phyloP scores from a whole-genome alignment of 2,888 invertebrate genomes.

The Drosophila borborema region DNA sequence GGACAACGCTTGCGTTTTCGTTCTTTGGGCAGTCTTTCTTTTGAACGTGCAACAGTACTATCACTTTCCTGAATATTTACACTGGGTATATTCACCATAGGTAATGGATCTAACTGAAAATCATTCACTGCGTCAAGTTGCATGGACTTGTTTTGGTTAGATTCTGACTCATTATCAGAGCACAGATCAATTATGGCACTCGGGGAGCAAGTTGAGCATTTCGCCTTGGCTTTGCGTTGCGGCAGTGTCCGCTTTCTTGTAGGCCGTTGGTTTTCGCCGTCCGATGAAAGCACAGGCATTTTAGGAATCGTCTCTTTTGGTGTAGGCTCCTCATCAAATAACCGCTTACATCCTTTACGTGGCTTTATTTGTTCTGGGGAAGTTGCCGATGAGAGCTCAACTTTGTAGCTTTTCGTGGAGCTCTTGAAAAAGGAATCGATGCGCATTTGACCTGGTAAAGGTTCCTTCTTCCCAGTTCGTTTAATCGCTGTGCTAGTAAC shows the following conservation, averaged over 20 bases:
- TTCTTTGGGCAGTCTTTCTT: conserved; percentile 22
- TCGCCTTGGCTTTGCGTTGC: conserved; percentile 20
- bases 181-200: conserved; percentile 66
- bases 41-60: background rate
- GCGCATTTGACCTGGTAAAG: conserved; percentile 65
- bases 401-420: conserved; percentile 61
- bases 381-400: conserved; percentile 16
- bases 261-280: background rate
- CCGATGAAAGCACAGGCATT: conserved; percentile 1
- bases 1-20: conserved; percentile 65
- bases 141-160: background rate
- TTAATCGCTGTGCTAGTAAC: conserved; percentile 33
- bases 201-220: conserved; percentile 12
- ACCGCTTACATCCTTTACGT: conserved; percentile 67
- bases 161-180: conserved; percentile 54
- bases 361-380: conserved; percentile 4
- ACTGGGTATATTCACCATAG: conserved; percentile 8
- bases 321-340: conserved; percentile 55
- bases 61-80: background rate
- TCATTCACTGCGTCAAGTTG: conserved; percentile 3
- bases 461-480: conserved; percentile 60
- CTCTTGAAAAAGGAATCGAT: conserved; percentile 78
- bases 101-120: background rate
- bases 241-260: conserved; percentile 33
- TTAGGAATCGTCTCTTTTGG: conserved; percentile 6